Base-by-base conservation (phyloP, 2,888 invertebrate species). In the Spisula solida region DNA sequence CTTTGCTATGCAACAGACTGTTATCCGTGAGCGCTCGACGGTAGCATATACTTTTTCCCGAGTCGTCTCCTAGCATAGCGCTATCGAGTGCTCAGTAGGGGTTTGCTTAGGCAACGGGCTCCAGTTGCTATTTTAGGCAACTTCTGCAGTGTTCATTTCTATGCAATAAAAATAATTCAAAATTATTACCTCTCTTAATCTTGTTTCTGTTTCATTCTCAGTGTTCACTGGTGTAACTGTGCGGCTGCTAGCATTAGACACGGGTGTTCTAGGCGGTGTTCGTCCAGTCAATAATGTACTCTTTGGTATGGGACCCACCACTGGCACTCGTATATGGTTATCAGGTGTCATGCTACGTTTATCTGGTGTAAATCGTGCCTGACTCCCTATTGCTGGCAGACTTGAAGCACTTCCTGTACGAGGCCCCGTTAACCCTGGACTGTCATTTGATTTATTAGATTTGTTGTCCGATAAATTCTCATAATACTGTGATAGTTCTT, bases 401-500 rank as follows among this genome's bases (percentile, higher is more conserved):
- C 93, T 94, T 20, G 91, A 87, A 14, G 94, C 84, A 88, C 94
- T 93, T 56, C 81, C 86, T 55, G 92, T 55, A 25, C 92, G 84
- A 25, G 90, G 89, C 81, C 78, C 83, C 51, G 78, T 51, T 25
- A 55, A 82, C 25, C 83, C 85, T 70, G 25, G 31, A 55, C 29
- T 82, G 41, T 75, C 86, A 60, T 56, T 85, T 31, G 18, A 25
- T 41, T 29, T 78, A 56, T 20, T 48, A 1, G 31, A 41, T 48
- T 81, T 81, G 51, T 82, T 55, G 31, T 87, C 91, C 25, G 82
- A 31, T 34, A 87, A 79, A 66, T 90, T 86, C 55, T 94, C 94
- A 82, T 94, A 92, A 82, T 94, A 95, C 84, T 95, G 94, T 14
- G 94, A 91, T 12, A 95, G 90, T 89, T 95, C 95, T 86, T 95